Conservation (phyloP, 1,140 invertebrate species). For the Caerostris darwini region DNA sequence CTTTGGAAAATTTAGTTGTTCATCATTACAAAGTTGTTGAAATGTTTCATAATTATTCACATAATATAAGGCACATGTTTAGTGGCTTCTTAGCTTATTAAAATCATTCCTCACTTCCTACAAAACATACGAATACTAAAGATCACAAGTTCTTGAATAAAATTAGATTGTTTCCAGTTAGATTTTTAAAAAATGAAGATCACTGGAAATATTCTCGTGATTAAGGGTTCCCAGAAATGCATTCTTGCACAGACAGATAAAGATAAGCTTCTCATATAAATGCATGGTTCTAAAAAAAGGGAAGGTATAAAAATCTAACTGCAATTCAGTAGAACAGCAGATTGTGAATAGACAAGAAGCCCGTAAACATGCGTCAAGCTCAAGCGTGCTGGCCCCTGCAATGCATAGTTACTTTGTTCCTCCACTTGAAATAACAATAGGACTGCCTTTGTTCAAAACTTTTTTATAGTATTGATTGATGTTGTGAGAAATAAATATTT, state of each 20-base stretch:
- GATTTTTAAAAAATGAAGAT: not conserved
- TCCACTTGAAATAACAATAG: slow-evolving; percentile 25
- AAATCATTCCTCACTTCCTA: slow-evolving; percentile 47
- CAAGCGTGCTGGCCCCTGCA: slow-evolving; percentile 75
- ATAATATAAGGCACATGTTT: slow-evolving; percentile 76
- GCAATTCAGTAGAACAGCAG: slow-evolving; percentile 41
- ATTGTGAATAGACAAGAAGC: slow-evolving; percentile 68
- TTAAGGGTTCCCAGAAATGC: slow-evolving; percentile 16
- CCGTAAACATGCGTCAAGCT: slow-evolving; percentile 76
- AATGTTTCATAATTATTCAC: slow-evolving; percentile 62
- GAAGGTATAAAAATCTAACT: slow-evolving; percentile 57
- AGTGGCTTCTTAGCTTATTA: slow-evolving; percentile 76
- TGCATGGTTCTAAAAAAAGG: slow-evolving; percentile 44
- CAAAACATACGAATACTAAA: slow-evolving; percentile 28
- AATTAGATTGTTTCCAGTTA: slow-evolving; percentile 38
- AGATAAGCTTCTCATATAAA: slow-evolving; percentile 20
- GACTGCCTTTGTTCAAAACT: slow-evolving; percentile 67
- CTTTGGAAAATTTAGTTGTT: slow-evolving; percentile 72
- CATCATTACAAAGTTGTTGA: slow-evolving; percentile 70
- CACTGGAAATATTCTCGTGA: not conserved
- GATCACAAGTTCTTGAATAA: slow-evolving; percentile 68
- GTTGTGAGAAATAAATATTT: slow-evolving; percentile 6
- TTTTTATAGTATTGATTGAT: not conserved
- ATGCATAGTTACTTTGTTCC: slow-evolving; percentile 69
- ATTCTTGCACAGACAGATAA: not conserved